Evolutionary conservation across 2,797 vertebrate genomes (phyloP).

Genomic region (Numenius phaeopus): DNA sequence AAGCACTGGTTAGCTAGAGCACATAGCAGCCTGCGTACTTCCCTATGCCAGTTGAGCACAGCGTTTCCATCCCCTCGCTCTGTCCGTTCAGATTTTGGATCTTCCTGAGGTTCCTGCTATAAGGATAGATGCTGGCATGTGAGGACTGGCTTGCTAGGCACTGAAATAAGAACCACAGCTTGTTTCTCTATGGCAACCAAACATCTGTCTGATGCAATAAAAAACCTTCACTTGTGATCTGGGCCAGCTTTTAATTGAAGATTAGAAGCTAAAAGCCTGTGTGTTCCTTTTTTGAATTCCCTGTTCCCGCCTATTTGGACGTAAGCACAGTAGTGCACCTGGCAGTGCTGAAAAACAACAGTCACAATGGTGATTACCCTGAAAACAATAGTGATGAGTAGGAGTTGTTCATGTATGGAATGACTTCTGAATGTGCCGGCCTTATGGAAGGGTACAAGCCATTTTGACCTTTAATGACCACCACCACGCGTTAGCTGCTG

Average conservation of each 20-base stretch:
- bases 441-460: background rate
- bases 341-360: background rate
- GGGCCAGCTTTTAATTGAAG: background rate
- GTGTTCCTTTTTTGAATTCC: background rate
- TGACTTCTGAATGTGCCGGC: background rate
- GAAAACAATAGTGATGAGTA: background rate
- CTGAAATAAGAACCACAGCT: background rate
- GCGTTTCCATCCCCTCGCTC: background rate
- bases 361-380: background rate
- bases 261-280: background rate
- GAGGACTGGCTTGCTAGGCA: background rate
- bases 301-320: background rate
- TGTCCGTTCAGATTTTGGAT: background rate
- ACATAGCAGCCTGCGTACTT: background rate
- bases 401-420: background rate
- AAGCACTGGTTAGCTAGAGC: background rate
- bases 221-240: background rate
- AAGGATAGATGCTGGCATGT: background rate
- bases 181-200: background rate
- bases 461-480: background rate
- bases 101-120: background rate
- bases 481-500: background rate
- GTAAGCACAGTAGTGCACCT: background rate
- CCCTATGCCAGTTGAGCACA: accelerated
- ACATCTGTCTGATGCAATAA: background rate